Evolutionary conservation across 2,888 invertebrate species (phyloP).

Genomic region (Lumbricus terrestris): DNA sequence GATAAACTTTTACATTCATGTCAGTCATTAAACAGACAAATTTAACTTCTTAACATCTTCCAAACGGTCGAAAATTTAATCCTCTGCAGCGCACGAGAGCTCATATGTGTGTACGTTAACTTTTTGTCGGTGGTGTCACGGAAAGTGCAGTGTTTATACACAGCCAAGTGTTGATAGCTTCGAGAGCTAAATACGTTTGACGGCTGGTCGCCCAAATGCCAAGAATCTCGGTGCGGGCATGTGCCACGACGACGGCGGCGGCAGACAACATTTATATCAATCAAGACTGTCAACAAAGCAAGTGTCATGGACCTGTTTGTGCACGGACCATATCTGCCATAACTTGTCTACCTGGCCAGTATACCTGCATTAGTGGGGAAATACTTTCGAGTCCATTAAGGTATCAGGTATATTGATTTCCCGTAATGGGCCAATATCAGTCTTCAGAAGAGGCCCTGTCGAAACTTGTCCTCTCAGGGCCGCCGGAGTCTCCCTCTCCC

Average conservation of each 20-base stretch:
- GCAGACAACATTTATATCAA: conserved; percentile 11
- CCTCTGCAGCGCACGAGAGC: not conserved
- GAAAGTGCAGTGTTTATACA: not conserved
- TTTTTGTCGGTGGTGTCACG: not conserved
- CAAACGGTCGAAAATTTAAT: not conserved
- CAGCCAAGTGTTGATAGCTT: not conserved
- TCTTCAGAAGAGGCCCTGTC: not conserved
- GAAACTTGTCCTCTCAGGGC: conserved; percentile 7
- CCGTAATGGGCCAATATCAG: conserved; percentile 9
- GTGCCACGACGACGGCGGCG: too few relatives aligned
- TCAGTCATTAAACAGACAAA: not conserved
- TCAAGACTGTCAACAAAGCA: not conserved
- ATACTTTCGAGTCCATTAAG: conserved; percentile 14
- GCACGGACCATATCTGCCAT: not conserved
- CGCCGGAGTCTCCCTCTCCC: not conserved
- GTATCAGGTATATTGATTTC: conserved; percentile 8
- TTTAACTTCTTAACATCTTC: not conserved
- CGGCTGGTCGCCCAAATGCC: not conserved
- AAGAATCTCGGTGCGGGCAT: not conserved
- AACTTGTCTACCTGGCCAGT: conserved; percentile 18
- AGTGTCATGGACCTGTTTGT: conserved; percentile 13
- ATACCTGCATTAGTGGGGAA: not conserved
- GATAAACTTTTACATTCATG: not conserved
- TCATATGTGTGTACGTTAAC: not conserved
- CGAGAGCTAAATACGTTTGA: not conserved